Conservation (phyloP, 2,888 invertebrate species). For the Cerceris rybyensis region DNA sequence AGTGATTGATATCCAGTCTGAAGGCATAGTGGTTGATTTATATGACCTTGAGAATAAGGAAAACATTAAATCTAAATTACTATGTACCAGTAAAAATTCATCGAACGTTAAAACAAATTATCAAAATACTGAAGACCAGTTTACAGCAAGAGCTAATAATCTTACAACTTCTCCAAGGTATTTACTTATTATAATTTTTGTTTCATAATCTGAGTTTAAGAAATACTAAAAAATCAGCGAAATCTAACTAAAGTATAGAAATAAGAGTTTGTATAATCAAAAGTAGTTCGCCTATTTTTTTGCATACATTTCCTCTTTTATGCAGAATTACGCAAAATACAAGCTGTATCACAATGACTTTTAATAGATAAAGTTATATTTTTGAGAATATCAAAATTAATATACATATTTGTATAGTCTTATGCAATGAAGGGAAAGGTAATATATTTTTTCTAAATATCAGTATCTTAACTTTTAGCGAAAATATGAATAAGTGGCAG, state of each 20-base stretch:
- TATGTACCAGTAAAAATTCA: conserved; percentile 50
- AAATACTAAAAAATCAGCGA: no score
- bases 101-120: conserved; percentile 8
- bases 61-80: conserved; percentile 67
- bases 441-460: not conserved
- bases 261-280: no score
- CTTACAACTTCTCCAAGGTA: conserved; percentile 47
- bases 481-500: conserved; percentile 44
- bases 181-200: not conserved
- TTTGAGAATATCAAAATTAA: no score
- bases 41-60: conserved; percentile 81
- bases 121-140: conserved; percentile 22
- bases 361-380: no score
- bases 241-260: no score
- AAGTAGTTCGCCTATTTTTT: no score
- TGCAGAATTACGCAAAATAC: not conserved
- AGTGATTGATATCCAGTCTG: conserved; percentile 83
- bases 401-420: no score
- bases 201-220: conserved; percentile 5
- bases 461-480: conserved; percentile 43
- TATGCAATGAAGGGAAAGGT: no score
- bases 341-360: not conserved
- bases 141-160: conserved; percentile 15
- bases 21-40: conserved; percentile 85
- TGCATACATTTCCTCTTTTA: no score